These are phyloP conservation scores for Calliopsis andreniformis DNA, from an alignment of 1,140 invertebrate genomes.

Conservation along the genomic window DNA sequence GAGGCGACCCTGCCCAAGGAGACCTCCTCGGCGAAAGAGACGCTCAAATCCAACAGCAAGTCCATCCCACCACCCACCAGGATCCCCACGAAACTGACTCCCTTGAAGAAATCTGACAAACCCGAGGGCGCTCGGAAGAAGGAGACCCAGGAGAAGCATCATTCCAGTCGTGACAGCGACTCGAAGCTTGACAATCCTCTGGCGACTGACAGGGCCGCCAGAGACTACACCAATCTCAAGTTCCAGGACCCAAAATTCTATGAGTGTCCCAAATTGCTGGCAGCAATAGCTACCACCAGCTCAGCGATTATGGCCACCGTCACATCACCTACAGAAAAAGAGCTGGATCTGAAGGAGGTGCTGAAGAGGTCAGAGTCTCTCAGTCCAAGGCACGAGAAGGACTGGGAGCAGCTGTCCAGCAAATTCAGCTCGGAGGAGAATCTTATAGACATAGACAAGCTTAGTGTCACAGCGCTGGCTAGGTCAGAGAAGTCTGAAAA, in stretches of 20 bases:
- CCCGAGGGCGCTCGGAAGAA: slow-evolving; percentile 46
- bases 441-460: slow-evolving; percentile 83
- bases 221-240: slow-evolving; percentile 77
- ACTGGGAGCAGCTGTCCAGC: slow-evolving; percentile 76
- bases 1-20: slow-evolving; percentile 75
- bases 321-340: slow-evolving; percentile 40
- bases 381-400: slow-evolving; percentile 77
- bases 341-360: slow-evolving; percentile 72
- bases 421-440: slow-evolving; percentile 76
- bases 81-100: slow-evolving; percentile 76
- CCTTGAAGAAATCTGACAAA: slow-evolving; percentile 68
- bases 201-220: slow-evolving; percentile 71
- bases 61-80: slow-evolving; percentile 60
- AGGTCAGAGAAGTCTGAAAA: slow-evolving; percentile 66
- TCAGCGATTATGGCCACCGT: not conserved
- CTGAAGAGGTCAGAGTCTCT: slow-evolving; percentile 77
- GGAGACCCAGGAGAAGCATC: slow-evolving; percentile 38
- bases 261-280: slow-evolving; percentile 73
- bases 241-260: slow-evolving; percentile 78
- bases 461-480: slow-evolving; percentile 77
- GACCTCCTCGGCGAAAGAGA: slow-evolving; percentile 13
- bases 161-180: slow-evolving; percentile 55
- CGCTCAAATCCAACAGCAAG: not conserved
- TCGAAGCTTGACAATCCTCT: slow-evolving; percentile 53
- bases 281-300: not conserved